phyloP scores from a whole-genome alignment of 1,140 invertebrate species.

The Drosophila ercepeae region DNA sequence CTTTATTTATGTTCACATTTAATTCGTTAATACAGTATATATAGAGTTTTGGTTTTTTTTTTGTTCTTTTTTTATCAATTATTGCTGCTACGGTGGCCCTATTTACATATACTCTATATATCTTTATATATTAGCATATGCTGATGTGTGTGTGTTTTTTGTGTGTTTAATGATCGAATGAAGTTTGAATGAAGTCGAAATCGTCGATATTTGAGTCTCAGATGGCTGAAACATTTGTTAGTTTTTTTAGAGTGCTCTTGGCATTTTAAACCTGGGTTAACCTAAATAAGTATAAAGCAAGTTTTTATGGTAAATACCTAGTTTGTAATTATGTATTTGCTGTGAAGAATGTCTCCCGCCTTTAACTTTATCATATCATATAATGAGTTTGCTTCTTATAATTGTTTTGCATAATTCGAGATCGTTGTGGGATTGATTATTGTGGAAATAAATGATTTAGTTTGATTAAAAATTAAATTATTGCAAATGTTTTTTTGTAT shows the following conservation, averaged over 20 bases:
- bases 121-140: conserved; percentile 47
- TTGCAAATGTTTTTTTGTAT: conserved; percentile 46
- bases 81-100: conserved; percentile 63
- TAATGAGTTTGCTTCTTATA: conserved; percentile 23
- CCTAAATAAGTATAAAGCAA: conserved; percentile 52
- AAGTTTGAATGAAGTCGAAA: conserved; percentile 17
- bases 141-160: conserved; percentile 39
- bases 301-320: conserved; percentile 47
- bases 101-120: conserved; percentile 51
- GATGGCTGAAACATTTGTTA: conserved; percentile 54
- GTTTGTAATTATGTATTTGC: conserved; percentile 16
- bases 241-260: conserved; percentile 11
- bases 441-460: conserved; percentile 30
- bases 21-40: conserved; percentile 61
- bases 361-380: conserved; percentile 27
- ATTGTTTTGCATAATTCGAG: conserved; percentile 43
- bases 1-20: conserved; percentile 76
- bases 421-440: conserved; percentile 52
- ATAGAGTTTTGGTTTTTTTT: conserved; percentile 25
- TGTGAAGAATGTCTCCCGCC: conserved; percentile 1
- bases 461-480: conserved; percentile 31
- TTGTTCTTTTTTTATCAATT: conserved; percentile 26
- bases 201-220: conserved; percentile 42
- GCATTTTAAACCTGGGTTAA: conserved; percentile 12
- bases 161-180: conserved; percentile 28